Percentiles rank a stretch among this genome's conserved stretches.
Conservation (phyloP, 2,888 invertebrate species). For the Anarsia innoxiella region DNA sequence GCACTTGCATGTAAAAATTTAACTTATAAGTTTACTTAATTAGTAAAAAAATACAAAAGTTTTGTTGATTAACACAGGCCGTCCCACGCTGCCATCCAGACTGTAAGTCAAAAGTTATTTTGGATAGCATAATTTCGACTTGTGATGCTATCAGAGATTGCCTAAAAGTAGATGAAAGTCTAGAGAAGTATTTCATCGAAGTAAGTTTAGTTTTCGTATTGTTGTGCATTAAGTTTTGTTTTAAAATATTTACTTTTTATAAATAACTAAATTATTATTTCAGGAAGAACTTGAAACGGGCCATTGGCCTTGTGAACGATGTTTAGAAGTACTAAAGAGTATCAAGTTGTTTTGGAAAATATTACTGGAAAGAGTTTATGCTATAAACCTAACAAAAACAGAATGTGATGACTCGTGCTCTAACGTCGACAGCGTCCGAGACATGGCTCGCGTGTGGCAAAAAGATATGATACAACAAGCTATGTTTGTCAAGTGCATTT, state of each 20-base stretch:
- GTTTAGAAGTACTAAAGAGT: slow-evolving; percentile 56
- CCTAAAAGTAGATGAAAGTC: slow-evolving; percentile 38
- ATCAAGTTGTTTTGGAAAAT: slow-evolving; percentile 66
- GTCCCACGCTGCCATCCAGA: slow-evolving; percentile 51
- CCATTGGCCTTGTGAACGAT: slow-evolving; percentile 62
- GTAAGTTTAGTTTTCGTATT: slow-evolving; percentile 30
- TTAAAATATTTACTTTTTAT: background rate
- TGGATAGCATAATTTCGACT: slow-evolving; percentile 53
- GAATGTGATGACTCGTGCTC: slow-evolving; percentile 23
- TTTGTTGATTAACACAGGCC: too few relatives aligned
- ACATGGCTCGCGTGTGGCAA: slow-evolving; percentile 48
- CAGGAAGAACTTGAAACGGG: slow-evolving; percentile 62
- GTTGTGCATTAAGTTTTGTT: background rate
- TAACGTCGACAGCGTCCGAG: slow-evolving; percentile 31
- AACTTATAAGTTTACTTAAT: too few relatives aligned
- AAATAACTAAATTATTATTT: slow-evolving; percentile 25
- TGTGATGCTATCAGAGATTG: slow-evolving; percentile 52
- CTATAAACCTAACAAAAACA: slow-evolving; percentile 34
- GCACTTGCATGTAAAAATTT: too few relatives aligned
- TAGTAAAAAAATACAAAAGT: too few relatives aligned
- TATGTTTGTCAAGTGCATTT: slow-evolving; percentile 36
- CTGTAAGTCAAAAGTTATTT: slow-evolving; percentile 54
- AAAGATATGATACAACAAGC: slow-evolving; percentile 49
- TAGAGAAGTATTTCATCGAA: slow-evolving; percentile 53
- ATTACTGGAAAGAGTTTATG: slow-evolving; percentile 51